Conservation (phyloP, 2,888 invertebrate genomes). For the Nomada lathburiana region DNA sequence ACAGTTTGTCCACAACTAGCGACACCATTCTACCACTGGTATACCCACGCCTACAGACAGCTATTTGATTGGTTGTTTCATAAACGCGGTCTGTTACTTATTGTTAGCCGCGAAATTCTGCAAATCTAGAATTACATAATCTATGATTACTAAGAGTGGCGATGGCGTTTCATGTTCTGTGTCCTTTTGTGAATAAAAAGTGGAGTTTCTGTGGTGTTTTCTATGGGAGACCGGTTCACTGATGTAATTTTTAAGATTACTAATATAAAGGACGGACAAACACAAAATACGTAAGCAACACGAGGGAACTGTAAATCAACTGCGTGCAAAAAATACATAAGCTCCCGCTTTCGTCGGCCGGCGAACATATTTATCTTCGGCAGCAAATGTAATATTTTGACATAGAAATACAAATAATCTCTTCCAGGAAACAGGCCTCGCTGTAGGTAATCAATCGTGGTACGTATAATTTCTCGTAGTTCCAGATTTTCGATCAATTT, state of each 20-base stretch:
- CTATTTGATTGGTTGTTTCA: slow-evolving; percentile 22
- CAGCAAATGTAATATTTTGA: slow-evolving; percentile 61
- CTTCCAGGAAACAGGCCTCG: slow-evolving; percentile 6
- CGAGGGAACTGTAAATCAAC: slow-evolving; percentile 2
- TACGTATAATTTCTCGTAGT: slow-evolving; percentile 30
- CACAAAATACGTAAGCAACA: neutral
- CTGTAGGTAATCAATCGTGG: slow-evolving; percentile 56
- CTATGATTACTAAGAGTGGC: slow-evolving; percentile 57
- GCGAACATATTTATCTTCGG: slow-evolving; percentile 53
- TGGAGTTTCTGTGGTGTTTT: slow-evolving; percentile 52
- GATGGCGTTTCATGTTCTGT: slow-evolving; percentile 65
- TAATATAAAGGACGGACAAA: neutral
- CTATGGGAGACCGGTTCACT: slow-evolving; percentile 51
- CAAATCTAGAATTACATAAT: slow-evolving; percentile 58
- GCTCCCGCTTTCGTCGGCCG: slow-evolving; percentile 54
- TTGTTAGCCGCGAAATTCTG: slow-evolving; percentile 15
- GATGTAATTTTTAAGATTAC: slow-evolving; percentile 3
- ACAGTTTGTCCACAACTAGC: neutral
- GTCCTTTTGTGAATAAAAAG: slow-evolving; percentile 53
- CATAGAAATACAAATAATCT: slow-evolving; percentile 37
- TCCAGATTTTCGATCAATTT: slow-evolving; percentile 18
- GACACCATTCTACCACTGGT: neutral
- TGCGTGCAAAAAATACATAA: slow-evolving; percentile 33
- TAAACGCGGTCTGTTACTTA: neutral
- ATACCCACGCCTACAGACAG: neutral